Percentiles rank a stretch among this genome's conserved stretches.
phyloP scores from a whole-genome alignment of 2,113 vertebrate species.

The Tupaia tana region DNA sequence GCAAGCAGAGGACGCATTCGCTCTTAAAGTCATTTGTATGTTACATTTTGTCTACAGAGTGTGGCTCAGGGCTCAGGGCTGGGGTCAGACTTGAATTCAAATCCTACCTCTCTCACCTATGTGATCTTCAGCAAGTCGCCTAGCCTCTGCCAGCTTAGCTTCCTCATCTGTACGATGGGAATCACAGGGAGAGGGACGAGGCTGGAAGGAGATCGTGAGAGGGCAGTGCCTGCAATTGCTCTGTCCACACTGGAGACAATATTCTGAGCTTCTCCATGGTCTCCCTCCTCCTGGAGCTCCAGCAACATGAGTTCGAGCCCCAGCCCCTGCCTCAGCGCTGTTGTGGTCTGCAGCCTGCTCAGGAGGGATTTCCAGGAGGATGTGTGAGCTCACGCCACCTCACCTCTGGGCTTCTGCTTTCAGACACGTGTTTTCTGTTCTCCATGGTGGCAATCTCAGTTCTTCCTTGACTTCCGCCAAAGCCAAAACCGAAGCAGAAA shows the following conservation, averaged over 20 bases:
- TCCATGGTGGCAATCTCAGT: background rate
- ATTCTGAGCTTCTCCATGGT: background rate
- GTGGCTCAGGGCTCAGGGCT: background rate
- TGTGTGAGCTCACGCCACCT: background rate
- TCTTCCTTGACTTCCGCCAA: conserved; percentile 59
- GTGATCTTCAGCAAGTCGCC: background rate
- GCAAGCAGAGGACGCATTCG: background rate
- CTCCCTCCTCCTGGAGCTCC: background rate
- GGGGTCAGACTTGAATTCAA: background rate
- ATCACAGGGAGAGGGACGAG: background rate
- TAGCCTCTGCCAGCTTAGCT: background rate
- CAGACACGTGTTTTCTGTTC: background rate
- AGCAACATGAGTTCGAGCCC: background rate
- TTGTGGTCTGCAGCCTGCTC: background rate
- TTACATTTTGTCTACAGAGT: background rate
- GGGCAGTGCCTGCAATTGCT: background rate
- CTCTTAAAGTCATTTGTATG: background rate
- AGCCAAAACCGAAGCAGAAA: conserved; percentile 67
- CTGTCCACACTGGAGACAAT: background rate
- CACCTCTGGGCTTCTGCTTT: background rate
- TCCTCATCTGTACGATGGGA: background rate
- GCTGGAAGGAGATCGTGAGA: background rate
- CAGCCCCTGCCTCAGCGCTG: background rate
- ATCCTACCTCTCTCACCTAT: background rate
- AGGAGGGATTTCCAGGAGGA: background rate